phyloP scores from a whole-genome alignment of 2,113 vertebrate genomes.

The Perccottus glenii region DNA sequence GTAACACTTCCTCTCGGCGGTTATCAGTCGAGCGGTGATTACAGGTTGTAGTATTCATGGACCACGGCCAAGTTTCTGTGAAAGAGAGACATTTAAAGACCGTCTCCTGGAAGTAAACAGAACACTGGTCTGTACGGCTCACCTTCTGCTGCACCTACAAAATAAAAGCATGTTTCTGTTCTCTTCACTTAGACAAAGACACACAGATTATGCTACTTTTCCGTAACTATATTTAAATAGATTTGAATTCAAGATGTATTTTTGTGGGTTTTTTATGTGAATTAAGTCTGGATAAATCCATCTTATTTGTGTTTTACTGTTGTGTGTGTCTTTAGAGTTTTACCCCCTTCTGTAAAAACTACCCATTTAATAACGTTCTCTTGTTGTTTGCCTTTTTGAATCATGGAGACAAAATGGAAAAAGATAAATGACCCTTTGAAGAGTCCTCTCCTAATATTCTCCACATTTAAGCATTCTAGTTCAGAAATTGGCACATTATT shows the following conservation, averaged over 20 bases:
- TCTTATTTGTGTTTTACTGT: not conserved
- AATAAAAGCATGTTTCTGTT: too few relatives aligned
- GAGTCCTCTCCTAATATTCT: too few relatives aligned
- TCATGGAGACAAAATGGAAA: too few relatives aligned
- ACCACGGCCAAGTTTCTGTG: not conserved
- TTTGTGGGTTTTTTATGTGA: not conserved
- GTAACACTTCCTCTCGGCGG: not conserved
- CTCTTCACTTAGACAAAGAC: too few relatives aligned
- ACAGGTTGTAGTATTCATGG: slow-evolving; percentile 15
- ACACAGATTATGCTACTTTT: too few relatives aligned
- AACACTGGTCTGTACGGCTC: too few relatives aligned
- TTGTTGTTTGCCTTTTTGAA: not conserved
- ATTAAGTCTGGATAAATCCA: not conserved
- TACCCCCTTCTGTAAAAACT: slow-evolving; percentile 2
- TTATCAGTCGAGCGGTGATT: not conserved
- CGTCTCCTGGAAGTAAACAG: not conserved
- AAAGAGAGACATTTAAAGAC: not conserved
- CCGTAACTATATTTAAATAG: too few relatives aligned
- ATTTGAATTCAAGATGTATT: too few relatives aligned
- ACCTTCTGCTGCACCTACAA: too few relatives aligned
- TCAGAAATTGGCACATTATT: too few relatives aligned
- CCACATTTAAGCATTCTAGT: too few relatives aligned
- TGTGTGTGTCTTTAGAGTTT: slow-evolving; percentile 1
- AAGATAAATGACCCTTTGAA: too few relatives aligned
- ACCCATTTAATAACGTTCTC: not conserved